Evolutionary conservation across 2,113 vertebrate species (phyloP).

Genomic region (Rostratula benghalensis): DNA sequence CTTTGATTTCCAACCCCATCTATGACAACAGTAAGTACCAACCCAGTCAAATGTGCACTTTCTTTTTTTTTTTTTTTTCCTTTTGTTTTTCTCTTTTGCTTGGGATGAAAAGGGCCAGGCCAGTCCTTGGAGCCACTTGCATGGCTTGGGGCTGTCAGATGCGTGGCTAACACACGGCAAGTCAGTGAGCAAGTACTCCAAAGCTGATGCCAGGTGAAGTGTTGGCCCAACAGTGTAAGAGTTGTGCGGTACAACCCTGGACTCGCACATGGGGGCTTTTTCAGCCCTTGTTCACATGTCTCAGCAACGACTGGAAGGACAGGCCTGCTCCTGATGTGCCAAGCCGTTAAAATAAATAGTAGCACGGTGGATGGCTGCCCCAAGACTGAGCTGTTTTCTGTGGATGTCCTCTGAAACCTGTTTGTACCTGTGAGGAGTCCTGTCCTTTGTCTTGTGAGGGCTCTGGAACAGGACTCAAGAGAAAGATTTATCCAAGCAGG

Average conservation of each 20-base stretch:
- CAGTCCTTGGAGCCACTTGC: neutral
- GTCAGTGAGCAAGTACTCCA: accelerated
- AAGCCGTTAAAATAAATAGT: neutral
- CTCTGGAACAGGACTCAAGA: neutral
- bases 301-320: neutral
- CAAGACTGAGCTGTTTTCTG: neutral
- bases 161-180: accelerated
- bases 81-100: neutral
- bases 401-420: neutral
- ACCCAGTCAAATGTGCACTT: neutral
- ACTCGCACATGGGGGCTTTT: neutral
- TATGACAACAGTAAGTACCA: constrained; percentile 95
- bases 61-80: too few relatives aligned
- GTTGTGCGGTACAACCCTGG: accelerated
- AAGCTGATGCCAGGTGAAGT: neutral
- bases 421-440: neutral
- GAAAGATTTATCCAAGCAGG: neutral
- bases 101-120: neutral
- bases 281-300: neutral
- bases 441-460: neutral
- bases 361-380: neutral
- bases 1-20: constrained; percentile 95
- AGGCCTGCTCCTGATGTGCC: accelerated
- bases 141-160: neutral
- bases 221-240: neutral